Evolutionary conservation across 1,140 invertebrate genomes (phyloP).

Genomic region (Drusus annulatus): DNA sequence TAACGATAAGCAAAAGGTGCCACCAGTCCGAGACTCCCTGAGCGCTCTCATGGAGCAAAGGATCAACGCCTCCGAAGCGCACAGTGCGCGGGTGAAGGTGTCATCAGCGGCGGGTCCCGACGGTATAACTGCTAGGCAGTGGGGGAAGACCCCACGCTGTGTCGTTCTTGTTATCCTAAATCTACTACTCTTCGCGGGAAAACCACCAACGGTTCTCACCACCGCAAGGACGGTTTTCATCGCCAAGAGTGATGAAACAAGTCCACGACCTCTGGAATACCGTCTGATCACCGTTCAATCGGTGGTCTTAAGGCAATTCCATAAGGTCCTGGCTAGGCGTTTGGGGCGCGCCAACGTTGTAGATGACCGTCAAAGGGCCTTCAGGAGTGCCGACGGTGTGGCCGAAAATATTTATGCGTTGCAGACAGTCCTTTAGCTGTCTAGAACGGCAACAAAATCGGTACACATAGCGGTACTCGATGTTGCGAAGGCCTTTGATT

Average conservation of each 20-base stretch:
- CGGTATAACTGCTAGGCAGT: background rate
- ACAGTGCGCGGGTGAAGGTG: background rate
- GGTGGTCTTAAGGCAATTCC: slow-evolving; percentile 58
- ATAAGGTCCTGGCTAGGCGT: background rate
- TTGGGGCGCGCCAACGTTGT: too few relatives aligned
- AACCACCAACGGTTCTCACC: background rate
- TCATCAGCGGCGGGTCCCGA: too few relatives aligned
- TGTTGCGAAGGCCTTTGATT: slow-evolving; percentile 63
- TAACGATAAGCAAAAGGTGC: too few relatives aligned
- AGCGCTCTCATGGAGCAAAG: background rate
- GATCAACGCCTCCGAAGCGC: background rate
- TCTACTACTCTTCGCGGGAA: background rate
- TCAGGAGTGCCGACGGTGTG: slow-evolving; percentile 12
- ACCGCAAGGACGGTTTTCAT: slow-evolving; percentile 8
- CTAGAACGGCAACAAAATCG: slow-evolving; percentile 54
- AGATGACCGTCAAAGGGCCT: too few relatives aligned
- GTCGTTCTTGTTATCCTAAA: background rate
- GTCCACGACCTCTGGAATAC: slow-evolving; percentile 59
- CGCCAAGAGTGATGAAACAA: slow-evolving; percentile 58
- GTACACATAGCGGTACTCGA: slow-evolving; percentile 62
- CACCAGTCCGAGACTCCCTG: background rate
- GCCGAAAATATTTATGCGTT: slow-evolving; percentile 59
- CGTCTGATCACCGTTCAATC: slow-evolving; percentile 67
- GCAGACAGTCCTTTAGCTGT: slow-evolving; percentile 60
- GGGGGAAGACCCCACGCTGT: background rate